A percentile compares a stretch with the other conserved stretches of the same genome.
phyloP scores from a whole-genome alignment of 2,797 vertebrate species.

The Paramormyrops hopkinsi region DNA sequence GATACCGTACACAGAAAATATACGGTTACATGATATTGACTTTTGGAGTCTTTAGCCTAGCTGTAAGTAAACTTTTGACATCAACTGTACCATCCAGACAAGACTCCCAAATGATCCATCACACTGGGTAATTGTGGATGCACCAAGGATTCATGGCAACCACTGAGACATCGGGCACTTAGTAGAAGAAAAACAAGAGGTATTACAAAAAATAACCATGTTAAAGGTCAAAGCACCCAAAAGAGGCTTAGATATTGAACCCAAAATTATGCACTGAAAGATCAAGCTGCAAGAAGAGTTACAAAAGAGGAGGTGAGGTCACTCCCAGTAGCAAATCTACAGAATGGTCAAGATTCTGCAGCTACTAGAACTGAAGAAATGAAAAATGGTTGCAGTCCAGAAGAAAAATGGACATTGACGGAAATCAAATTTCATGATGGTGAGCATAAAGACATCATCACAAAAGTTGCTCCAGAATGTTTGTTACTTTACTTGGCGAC shows the following conservation, averaged over 20 bases:
- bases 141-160: background rate
- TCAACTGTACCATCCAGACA: background rate
- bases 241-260: background rate
- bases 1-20: background rate
- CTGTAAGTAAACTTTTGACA: background rate
- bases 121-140: background rate
- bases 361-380: background rate
- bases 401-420: background rate
- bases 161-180: background rate
- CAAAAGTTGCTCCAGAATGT: background rate
- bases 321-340: background rate
- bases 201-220: background rate
- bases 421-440: background rate
- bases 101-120: background rate
- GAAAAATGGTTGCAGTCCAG: background rate
- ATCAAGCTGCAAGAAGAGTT: background rate
- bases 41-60: background rate
- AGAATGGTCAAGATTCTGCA: background rate
- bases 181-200: background rate
- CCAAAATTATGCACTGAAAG: background rate
- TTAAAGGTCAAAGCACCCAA: background rate
- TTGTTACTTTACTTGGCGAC: background rate
- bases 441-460: background rate
- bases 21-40: background rate
- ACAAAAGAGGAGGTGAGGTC: background rate